Percentiles rank a stretch among this genome's conserved stretches.
These are phyloP conservation scores for Ophion ventricosus DNA, from an alignment of 2,888 invertebrate species.

Conservation along the genomic window DNA sequence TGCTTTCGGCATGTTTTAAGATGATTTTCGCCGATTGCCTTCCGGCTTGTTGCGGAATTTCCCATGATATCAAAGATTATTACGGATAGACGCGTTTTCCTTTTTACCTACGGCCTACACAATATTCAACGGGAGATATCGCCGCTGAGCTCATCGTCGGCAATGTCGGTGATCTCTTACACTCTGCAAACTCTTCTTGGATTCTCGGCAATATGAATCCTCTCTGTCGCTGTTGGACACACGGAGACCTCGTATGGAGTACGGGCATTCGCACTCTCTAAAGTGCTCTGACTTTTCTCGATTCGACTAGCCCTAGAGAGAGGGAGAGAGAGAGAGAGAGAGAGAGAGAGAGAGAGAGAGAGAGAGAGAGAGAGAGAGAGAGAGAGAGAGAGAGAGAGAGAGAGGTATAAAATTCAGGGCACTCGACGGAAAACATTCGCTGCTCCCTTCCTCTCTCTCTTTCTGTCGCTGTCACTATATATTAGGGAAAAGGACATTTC, in stretches of 20 bases:
- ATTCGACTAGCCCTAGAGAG: background rate
- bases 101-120: background rate
- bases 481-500: background rate
- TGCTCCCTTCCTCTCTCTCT: background rate
- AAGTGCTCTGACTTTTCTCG: background rate
- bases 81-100: background rate
- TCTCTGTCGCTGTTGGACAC: conserved; percentile 10
- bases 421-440: conserved; percentile 4
- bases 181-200: background rate
- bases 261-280: background rate
- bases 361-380: background rate
- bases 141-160: conserved; percentile 15
- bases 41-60: background rate
- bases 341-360: background rate
- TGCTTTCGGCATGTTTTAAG: background rate
- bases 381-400: background rate
- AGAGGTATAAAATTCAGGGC: conserved; percentile 39
- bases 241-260: background rate
- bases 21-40: background rate
- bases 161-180: conserved; percentile 15
- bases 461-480: background rate
- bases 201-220: background rate
- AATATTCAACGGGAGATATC: conserved; percentile 1
- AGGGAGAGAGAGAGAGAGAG: background rate
- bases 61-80: background rate